Evolutionary conservation across 1,140 invertebrate species (phyloP), one percentile per base, ranked within the genome.

Genomic region (Drosophila hydei): DNA sequence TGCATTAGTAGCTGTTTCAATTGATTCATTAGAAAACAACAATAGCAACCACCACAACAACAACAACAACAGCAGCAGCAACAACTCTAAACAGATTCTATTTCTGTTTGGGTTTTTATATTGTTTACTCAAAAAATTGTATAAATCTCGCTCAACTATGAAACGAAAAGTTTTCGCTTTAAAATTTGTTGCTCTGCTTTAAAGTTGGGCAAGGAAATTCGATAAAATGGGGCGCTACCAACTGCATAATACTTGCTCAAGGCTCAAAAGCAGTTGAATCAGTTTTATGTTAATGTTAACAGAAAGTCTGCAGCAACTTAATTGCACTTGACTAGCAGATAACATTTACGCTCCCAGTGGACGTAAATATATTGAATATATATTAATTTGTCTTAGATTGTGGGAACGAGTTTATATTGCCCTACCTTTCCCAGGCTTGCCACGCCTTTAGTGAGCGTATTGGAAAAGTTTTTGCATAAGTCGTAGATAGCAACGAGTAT

Each of bases 71-170:
- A 40, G 14, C 4, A 33, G 7, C 2, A n/a, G n/a, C 19, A 45
- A 45, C 11, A 21, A 21, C 19, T 47, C 33, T 56, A 47, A 64
- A 48, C 54, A 7, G 40, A 45, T 64, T 56, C 21, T 47, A 56
- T 65, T 56, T 47, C 6, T 27, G 42, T n/a, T 43, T 33, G 4
- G 9, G 42, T 5, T 18, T 50, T n/a, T 62, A n/a, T n/a, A n/a
- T 36, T 64, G 21, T 56, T 55, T 55, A 33, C 47, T 21, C 38
- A 27, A 50, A 25, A 42, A 1, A 9, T 14, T 7, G 11, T 36
- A 52, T 8, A 33, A 52, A 27, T 56, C 54, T 27, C 38, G 30
- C 11, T 18, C 30, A 21, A 52, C 50, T 52, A 36, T 18, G 14
- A n/a, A 11, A 52, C 21, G 21, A 40, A 42, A 40, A 56, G 19